phyloP scores from a whole-genome alignment of 2,888 invertebrate species.

The Dryadula phaetusa region DNA sequence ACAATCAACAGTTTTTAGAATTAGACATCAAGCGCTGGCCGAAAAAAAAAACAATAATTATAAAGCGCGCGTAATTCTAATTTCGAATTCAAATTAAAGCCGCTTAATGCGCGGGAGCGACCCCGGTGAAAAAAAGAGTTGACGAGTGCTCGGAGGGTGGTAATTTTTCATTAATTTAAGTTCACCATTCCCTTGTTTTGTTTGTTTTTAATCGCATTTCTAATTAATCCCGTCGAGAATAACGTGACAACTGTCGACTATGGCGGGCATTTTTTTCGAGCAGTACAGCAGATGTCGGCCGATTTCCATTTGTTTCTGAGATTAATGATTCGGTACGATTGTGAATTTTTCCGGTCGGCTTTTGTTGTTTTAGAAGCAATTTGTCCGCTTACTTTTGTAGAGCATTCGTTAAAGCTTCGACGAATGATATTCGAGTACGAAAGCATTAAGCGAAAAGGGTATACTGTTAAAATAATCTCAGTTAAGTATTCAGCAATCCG shows the following conservation, averaged over 20 bases:
- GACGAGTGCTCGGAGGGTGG: constrained; percentile 84
- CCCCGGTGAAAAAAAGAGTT: constrained; percentile 82
- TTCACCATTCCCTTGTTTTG: constrained; percentile 85
- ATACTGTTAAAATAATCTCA: constrained; percentile 45
- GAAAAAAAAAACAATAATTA: constrained; percentile 81
- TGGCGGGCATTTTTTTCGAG: constrained; percentile 79
- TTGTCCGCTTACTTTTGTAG: constrained; percentile 83
- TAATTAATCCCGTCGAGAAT: constrained; percentile 85
- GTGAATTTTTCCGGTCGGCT: constrained; percentile 84
- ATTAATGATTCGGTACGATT: constrained; percentile 84
- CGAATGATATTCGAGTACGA: constrained; percentile 78
- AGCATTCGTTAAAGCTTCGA: constrained; percentile 80
- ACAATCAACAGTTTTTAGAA: constrained; percentile 70
- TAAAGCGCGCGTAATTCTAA: constrained; percentile 85
- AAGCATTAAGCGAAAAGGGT: constrained; percentile 47
- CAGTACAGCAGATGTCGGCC: constrained; percentile 83
- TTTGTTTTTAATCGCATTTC: constrained; percentile 85
- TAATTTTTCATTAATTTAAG: constrained; percentile 85
- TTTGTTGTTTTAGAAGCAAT: constrained; percentile 85
- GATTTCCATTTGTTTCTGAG: constrained; percentile 85
- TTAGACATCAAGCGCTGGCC: constrained; percentile 78
- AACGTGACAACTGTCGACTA: constrained; percentile 85
- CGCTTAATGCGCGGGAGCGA: constrained; percentile 85
- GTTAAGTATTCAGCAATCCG: constrained; percentile 45
- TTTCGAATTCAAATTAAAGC: constrained; percentile 85